Evolutionary conservation across 2,113 vertebrate genomes (phyloP).

Genomic region (Thinocorus orbignyianus): DNA sequence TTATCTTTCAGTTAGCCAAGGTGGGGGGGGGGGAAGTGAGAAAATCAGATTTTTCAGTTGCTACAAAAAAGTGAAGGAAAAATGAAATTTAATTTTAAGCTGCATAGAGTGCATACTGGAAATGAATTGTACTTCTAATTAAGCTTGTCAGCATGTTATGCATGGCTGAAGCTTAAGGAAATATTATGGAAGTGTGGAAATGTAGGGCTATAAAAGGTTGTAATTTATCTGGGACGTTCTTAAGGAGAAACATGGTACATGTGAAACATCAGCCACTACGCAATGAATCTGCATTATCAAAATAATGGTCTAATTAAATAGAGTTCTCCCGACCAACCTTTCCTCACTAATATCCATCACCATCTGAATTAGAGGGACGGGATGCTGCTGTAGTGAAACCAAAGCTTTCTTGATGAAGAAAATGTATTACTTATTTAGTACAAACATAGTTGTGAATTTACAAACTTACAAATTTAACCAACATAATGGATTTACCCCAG

Average conservation of each 20-base stretch:
- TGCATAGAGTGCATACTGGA: neutral
- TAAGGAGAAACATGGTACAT: neutral
- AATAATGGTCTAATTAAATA: neutral
- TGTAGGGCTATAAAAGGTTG: neutral
- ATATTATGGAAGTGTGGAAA: neutral
- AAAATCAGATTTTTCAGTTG: neutral
- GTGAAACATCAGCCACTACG: neutral
- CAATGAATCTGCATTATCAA: neutral
- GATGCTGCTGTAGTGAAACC: neutral
- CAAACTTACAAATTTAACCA: neutral
- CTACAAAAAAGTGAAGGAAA: neutral
- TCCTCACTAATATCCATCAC: neutral
- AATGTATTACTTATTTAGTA: neutral
- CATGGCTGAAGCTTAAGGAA: constrained; percentile 3
- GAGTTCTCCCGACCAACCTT: neutral
- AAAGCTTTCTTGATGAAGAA: neutral
- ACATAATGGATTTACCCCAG: neutral
- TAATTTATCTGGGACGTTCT: neutral
- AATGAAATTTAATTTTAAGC: neutral
- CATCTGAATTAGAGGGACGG: neutral
- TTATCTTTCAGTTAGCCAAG: neutral
- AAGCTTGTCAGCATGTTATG: neutral
- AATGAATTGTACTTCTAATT: constrained; percentile 38
- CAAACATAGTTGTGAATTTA: neutral
- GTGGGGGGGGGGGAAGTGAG: neutral